phyloP scores from a whole-genome alignment of 1,140 invertebrate genomes.

The Thalassaphorura encarpata region DNA sequence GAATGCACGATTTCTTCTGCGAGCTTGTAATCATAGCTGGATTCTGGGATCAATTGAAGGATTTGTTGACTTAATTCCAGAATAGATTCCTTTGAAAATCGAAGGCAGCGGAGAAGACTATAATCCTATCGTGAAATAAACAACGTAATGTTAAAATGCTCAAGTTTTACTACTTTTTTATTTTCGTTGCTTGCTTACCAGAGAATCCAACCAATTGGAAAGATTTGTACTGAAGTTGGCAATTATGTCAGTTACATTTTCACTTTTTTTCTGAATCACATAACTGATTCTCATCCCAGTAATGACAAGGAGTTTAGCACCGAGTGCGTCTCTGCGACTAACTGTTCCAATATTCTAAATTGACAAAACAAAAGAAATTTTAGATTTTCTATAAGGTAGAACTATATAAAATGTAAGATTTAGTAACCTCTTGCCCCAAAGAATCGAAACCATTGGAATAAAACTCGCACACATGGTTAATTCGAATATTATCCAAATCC shows the following conservation, averaged over 20 bases:
- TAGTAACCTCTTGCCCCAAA: conserved; percentile 58
- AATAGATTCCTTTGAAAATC: conserved; percentile 23
- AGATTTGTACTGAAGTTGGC: conserved; percentile 56
- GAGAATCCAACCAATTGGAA: conserved; percentile 54
- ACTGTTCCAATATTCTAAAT: conserved; percentile 50
- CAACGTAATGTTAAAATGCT: conserved; percentile 1
- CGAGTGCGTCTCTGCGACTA: conserved; percentile 52
- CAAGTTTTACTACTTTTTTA: background rate
- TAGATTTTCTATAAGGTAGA: too few species aligned
- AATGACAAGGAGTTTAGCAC: conserved; percentile 54
- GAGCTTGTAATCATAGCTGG: conserved; percentile 30
- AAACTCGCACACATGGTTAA: conserved; percentile 64
- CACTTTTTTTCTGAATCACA: conserved; percentile 45
- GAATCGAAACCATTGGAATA: conserved; percentile 66
- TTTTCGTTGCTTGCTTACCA: conserved; percentile 46
- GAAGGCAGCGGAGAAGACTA: conserved; percentile 21
- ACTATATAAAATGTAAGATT: too few species aligned
- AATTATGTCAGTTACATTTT: conserved; percentile 50
- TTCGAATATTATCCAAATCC: conserved; percentile 59
- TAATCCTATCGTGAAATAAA: conserved; percentile 30
- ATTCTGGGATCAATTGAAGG: conserved; percentile 29
- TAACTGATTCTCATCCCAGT: conserved; percentile 59
- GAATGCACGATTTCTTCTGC: conserved; percentile 25
- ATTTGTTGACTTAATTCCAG: conserved; percentile 23
- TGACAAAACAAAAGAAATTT: too few species aligned